phyloP scores from a whole-genome alignment of 2,113 vertebrate species.

The Dendropsophus ebraccatus region DNA sequence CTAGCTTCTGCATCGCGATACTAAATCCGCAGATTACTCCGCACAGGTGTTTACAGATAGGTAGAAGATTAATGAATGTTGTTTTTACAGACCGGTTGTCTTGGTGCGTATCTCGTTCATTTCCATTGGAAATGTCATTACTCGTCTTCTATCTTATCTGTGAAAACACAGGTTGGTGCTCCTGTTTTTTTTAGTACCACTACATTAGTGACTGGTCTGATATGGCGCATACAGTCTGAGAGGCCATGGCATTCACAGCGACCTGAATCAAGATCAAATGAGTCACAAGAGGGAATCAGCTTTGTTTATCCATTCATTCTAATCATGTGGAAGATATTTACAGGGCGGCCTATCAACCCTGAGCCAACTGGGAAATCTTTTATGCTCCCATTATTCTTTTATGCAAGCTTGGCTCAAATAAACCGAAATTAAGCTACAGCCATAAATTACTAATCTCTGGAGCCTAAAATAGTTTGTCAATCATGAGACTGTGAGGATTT shows the following conservation, averaged over 20 bases:
- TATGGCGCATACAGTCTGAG: neutral
- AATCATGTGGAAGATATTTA: constrained; percentile 48
- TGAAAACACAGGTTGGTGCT: neutral
- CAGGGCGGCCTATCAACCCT: constrained; percentile 19
- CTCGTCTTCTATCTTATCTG: neutral
- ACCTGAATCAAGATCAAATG: constrained; percentile 30
- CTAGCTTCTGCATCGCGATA: neutral
- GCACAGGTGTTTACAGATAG: neutral
- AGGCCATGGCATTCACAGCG: constrained; percentile 23
- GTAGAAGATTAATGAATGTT: neutral
- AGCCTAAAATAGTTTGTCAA: neutral
- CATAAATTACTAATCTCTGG: constrained; percentile 23
- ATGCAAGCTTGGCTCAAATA: constrained; percentile 33
- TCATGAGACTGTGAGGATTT: neutral
- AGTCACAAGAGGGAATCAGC: constrained; percentile 23
- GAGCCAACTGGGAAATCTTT: constrained; percentile 23
- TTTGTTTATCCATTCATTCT: constrained; percentile 22
- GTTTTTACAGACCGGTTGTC: neutral
- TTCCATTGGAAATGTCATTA: neutral
- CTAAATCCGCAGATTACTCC: neutral
- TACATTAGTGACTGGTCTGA: neutral
- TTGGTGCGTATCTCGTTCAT: neutral
- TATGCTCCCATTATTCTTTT: constrained; percentile 37
- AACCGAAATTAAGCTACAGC: constrained; percentile 1
- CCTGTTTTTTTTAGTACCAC: neutral